Evolutionary conservation across 92 coral and sea anemone genomes (phyloP).

Genomic region (Epizoanthus scotinus): DNA sequence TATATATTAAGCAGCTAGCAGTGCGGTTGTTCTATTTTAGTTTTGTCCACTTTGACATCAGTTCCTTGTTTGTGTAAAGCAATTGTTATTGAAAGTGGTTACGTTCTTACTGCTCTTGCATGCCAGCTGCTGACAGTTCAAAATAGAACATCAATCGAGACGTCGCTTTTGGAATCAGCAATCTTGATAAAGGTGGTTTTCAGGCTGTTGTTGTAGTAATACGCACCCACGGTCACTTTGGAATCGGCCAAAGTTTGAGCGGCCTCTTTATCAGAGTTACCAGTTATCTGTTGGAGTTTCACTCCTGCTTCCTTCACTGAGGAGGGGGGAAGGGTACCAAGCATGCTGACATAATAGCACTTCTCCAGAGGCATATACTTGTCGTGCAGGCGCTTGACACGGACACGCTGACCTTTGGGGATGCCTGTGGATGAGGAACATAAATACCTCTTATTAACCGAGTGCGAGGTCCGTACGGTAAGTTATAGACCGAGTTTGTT

Average conservation of each 20-base stretch:
- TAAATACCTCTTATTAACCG: no score
- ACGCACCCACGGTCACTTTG: slow-evolving; percentile 45
- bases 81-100: no score
- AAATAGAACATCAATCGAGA: slow-evolving; percentile 56
- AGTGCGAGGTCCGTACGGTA: no score
- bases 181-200: slow-evolving; percentile 67
- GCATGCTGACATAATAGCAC: slow-evolving; percentile 64
- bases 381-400: slow-evolving; percentile 69
- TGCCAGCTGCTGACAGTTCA: slow-evolving; percentile 11
- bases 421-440: slow-evolving; percentile 30
- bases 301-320: slow-evolving; percentile 49
- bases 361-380: slow-evolving; percentile 65
- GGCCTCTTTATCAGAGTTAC: slow-evolving; percentile 47
- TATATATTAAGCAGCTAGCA: no score
- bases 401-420: slow-evolving; percentile 54
- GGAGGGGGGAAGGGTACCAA: slow-evolving; percentile 55
- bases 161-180: slow-evolving; percentile 46
- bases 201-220: slow-evolving; percentile 59
- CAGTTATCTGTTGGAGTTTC: slow-evolving; percentile 37
- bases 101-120: no score
- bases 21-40: no score
- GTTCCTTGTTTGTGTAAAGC: no score
- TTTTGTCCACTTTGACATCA: no score
- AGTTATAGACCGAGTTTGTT: no score
- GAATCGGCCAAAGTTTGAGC: slow-evolving; percentile 47